Conservation (phyloP, 2,113 vertebrate genomes). For the Rissa tridactyla region DNA sequence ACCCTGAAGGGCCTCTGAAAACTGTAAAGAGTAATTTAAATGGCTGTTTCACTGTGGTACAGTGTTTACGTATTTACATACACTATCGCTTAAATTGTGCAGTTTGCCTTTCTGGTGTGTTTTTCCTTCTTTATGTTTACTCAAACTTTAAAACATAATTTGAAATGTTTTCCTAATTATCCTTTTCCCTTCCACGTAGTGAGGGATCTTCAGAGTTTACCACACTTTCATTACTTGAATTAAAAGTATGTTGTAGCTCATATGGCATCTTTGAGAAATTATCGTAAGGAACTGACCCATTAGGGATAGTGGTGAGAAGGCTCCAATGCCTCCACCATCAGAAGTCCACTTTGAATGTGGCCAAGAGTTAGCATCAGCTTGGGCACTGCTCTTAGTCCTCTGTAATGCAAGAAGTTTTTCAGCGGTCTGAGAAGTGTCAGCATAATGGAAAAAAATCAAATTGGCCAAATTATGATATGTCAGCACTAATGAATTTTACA, state of each 20-base stretch:
- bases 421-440: not conserved
- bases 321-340: not conserved
- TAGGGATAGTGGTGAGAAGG: not conserved
- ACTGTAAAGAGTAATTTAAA: not conserved
- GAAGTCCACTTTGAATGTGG: not conserved
- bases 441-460: not conserved
- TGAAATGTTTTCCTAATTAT: not conserved
- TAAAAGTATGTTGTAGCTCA: not conserved
- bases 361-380: not conserved
- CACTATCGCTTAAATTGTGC: not conserved
- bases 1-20: constrained; percentile 11
- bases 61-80: not conserved
- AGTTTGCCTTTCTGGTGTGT: constrained; percentile 20
- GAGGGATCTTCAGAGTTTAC: constrained; percentile 39
- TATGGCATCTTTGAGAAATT: not conserved
- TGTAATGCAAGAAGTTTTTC: not conserved
- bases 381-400: not conserved
- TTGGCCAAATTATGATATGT: not conserved
- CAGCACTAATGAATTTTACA: not conserved
- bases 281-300: not conserved
- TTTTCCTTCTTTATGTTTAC: constrained; percentile 16
- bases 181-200: not conserved
- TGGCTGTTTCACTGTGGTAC: not conserved
- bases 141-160: not conserved
- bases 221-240: constrained; percentile 27